Evolutionary conservation across 2,888 invertebrate genomes (phyloP).

Genomic region (Cataglyphis livida): DNA sequence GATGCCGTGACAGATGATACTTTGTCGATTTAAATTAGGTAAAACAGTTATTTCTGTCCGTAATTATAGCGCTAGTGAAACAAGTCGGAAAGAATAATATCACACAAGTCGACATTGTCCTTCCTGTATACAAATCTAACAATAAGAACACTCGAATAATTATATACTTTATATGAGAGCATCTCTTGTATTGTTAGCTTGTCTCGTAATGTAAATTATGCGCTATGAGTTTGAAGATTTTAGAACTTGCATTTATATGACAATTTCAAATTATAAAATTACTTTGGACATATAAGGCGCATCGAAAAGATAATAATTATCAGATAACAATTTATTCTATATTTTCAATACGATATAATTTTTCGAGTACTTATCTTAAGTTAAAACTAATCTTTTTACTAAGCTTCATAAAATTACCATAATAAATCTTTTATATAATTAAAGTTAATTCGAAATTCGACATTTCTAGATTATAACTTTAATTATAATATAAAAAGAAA

Average conservation of each 20-base stretch:
- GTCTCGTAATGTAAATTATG: background rate
- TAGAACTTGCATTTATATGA: background rate
- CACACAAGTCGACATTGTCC: conserved; percentile 5
- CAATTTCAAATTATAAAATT: background rate
- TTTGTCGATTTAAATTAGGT: conserved; percentile 38
- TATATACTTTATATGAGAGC: background rate
- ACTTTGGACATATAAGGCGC: background rate
- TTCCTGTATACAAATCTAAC: background rate
- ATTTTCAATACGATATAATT: background rate
- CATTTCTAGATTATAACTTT: background rate
- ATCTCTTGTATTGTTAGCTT: background rate
- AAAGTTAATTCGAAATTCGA: background rate
- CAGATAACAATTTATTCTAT: background rate
- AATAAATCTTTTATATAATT: background rate
- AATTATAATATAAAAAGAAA: background rate
- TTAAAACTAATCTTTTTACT: background rate
- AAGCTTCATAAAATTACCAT: background rate
- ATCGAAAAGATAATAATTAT: background rate
- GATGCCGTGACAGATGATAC: conserved; percentile 35
- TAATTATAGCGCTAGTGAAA: conserved; percentile 11
- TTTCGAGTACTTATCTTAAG: background rate
- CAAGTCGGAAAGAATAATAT: conserved; percentile 22
- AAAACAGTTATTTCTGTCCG: background rate
- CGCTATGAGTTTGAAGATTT: background rate
- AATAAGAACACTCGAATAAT: background rate